Conservation (phyloP, 1,140 invertebrate genomes). For the Tetramorium parvispinum region DNA sequence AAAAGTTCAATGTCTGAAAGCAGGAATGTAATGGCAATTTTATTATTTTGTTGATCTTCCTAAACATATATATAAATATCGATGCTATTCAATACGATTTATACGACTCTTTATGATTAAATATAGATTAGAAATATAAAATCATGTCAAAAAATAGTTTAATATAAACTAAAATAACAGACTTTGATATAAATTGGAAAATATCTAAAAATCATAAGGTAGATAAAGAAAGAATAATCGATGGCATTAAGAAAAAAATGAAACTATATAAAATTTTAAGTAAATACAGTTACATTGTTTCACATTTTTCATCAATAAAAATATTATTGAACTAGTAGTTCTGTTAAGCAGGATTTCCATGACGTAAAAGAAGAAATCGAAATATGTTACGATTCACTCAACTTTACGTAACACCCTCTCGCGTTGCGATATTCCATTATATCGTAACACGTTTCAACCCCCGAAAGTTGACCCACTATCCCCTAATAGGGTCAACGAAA, state of each 20-base stretch:
- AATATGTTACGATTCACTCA: background rate
- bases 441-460: background rate
- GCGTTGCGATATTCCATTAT: background rate
- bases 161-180: background rate
- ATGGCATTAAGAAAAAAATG: background rate
- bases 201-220: background rate
- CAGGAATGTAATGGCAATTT: background rate
- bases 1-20: background rate
- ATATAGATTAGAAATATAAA: conserved; percentile 7
- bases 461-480: conserved; percentile 13
- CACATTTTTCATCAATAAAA: background rate
- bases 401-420: background rate
- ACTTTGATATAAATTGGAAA: background rate
- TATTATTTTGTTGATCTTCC: background rate
- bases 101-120: background rate
- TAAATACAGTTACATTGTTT: background rate
- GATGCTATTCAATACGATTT: background rate
- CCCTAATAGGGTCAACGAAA: conserved; percentile 69
- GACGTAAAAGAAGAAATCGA: background rate
- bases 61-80: background rate
- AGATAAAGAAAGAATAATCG: background rate
- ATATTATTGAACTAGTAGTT: background rate
- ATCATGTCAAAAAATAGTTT: background rate
- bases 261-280: background rate
- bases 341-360: background rate